Evolutionary conservation across 2,797 vertebrate species (phyloP).

Genomic region (Bradypus variegatus): DNA sequence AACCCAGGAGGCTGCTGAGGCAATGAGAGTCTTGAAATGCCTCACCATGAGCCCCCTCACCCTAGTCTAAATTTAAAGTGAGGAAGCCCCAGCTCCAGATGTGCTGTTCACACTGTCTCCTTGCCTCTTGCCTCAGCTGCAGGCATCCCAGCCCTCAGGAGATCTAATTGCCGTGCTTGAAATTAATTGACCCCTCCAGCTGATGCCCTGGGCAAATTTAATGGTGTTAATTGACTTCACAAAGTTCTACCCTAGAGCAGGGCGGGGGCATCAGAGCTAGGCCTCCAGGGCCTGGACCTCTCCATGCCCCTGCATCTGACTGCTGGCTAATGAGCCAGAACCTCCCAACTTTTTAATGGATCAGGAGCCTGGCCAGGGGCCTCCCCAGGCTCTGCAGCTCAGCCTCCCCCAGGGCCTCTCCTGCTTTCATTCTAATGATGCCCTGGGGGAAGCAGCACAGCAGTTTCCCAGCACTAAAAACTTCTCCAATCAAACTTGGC

Average conservation of each 20-base stretch:
- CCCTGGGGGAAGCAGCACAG: neutral
- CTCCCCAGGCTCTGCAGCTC: neutral
- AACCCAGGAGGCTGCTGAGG: neutral
- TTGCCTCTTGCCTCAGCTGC: neutral
- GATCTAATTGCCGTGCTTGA: neutral
- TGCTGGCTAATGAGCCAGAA: neutral
- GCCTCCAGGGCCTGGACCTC: neutral
- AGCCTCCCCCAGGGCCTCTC: neutral
- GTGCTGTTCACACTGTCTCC: neutral
- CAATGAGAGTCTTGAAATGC: neutral
- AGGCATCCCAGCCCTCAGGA: neutral
- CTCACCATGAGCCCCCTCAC: neutral
- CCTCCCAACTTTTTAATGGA: neutral
- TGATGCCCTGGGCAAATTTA: neutral
- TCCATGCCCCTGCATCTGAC: neutral
- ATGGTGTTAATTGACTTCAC: neutral
- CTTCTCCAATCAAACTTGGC: neutral
- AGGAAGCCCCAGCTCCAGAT: neutral
- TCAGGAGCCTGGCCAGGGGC: neutral
- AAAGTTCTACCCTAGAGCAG: neutral
- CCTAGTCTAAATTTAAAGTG: too few relatives aligned
- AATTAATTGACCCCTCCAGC: constrained; percentile 38
- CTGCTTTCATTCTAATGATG: neutral
- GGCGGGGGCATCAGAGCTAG: neutral
- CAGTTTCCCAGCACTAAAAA: neutral